Evolutionary conservation across 2,113 vertebrate species (phyloP), one percentile per base, ranked within the genome.

Genomic region (Periophthalmus modestus): DNA sequence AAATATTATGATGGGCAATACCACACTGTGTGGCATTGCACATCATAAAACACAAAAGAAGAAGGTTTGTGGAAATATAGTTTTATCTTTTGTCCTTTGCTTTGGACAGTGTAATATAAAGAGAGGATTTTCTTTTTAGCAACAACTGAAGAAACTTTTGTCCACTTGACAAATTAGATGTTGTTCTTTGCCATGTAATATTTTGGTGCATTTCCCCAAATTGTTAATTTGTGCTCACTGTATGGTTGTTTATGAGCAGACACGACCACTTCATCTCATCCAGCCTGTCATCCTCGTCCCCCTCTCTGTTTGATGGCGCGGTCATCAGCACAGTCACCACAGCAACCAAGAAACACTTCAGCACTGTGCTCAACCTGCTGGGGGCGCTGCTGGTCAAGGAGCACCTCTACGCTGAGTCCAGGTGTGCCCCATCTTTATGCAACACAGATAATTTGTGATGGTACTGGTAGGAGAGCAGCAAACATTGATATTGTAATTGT

Each of bases 181-280:
- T 1, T 28, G 1, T 28, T 3, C 3, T 28, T 28, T 28, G 28
- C 28, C 3, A 28, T 55, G 52, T 55, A 9, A 55, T 55, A 7
- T 55, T n/a, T 54, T 54, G 48, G 16, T 18, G 39, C 11, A 43
- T 55, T 55, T 21, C 19, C 52, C 19, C 18, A 6, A 21, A 52
- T 21, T 55, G n/a, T 55, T 19, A 16, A 1, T 23, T 18, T n/a
- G 36, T 48, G 3, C n/a, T 36, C 4, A 7, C 0, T 7, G 3
- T 1, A 28, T 13, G 24, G 2, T 57, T 28, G 28, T 28, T 78
- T 18, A 67, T n/a, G 71, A 15, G 75, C 78, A 99, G 98, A 81
- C 97, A 99, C 0, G 98, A 99, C 75, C 98, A 99, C 82, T 99
- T 99, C 88, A 98, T 99, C 92, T 99, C 98, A 68, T 98, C 97